phyloP scores from a whole-genome alignment of 2,113 vertebrate species.

The Chloropsis hardwickii region DNA sequence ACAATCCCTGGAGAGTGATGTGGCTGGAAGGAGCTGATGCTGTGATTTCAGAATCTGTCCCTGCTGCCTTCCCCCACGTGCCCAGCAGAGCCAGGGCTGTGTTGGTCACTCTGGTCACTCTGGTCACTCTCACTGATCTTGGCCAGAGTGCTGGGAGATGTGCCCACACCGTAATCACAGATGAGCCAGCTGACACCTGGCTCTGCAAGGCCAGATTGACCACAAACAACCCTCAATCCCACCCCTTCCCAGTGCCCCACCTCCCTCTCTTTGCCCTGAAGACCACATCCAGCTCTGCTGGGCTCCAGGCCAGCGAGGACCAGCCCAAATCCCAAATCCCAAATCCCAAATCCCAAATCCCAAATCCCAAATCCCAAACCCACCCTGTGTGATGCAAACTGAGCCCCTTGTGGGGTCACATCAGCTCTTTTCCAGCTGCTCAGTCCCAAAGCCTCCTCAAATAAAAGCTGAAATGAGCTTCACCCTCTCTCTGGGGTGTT shows the following conservation, averaged over 20 bases:
- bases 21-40: not conserved
- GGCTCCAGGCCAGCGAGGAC: not conserved
- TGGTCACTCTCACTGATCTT: not conserved
- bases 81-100: not conserved
- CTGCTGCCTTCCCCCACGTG: not conserved
- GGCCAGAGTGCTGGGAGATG: accelerated
- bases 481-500: not conserved
- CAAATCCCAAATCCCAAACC: not conserved
- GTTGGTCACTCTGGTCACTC: not conserved
- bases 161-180: accelerated
- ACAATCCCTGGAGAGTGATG: not conserved
- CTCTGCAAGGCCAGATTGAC: not conserved
- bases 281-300: not conserved
- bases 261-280: not conserved
- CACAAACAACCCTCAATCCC: not conserved
- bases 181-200: not conserved
- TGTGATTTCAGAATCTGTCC: not conserved
- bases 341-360: not conserved
- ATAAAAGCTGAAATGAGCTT: not conserved
- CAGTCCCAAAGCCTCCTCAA: not conserved
- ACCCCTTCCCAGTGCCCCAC: not conserved
- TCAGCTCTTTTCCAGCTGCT: not conserved
- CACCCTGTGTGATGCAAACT: accelerated
- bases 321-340: not conserved
- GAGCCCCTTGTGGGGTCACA: not conserved